Evolutionary conservation across 2,797 vertebrate species (phyloP), one percentile per base, ranked within the genome.

Genomic region (Knipowitschia caucasica): DNA sequence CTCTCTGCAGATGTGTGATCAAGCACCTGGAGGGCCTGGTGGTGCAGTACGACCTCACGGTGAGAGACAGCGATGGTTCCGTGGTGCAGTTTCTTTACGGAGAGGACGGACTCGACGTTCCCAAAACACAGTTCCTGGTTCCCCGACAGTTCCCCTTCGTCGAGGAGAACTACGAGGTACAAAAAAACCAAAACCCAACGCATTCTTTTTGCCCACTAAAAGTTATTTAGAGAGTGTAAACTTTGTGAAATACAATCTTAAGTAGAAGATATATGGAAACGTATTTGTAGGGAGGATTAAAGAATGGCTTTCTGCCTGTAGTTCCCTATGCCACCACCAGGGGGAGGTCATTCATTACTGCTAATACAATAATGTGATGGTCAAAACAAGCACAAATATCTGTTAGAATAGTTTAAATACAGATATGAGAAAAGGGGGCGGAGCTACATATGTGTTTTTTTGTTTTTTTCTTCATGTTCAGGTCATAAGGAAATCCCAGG

Each of bases 81-180:
- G 92, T 99, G 68, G 88, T 99, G 23, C 97, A 99, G 88, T 99
- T 99, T 78, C 88, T 99, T 0, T 99, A 99, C 0, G 96, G 97
- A 4, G 96, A 99, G 73, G 97, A 99, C 0, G 97, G 96, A 0
- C 84, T 98, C 47, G 96, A 99, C 62, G 91, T 99, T 59, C 93
- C 97, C 33, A 96, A 95, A 86, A 98, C 94, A 1, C 94, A 88
- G 63, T 99, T 99, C 65, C 86, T 99, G 7, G 93, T 97, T 61
- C 84, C 88, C 0, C 80, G 86, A 55, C 97, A 97, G 84, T 97
- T 98, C 57, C 89, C 93, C 26, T 99, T 99, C 80, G 92, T 99
- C 29, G 90, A 92, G 74, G 91, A 95, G 44, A 99, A 99, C 83
- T 93, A 90, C 1, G 89, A 99, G 94, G 97, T 98, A 82, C 42